Percentiles rank a stretch among this genome's conserved stretches.
Conservation (phyloP, 2,888 invertebrate genomes). For the Rutpela maculata region DNA sequence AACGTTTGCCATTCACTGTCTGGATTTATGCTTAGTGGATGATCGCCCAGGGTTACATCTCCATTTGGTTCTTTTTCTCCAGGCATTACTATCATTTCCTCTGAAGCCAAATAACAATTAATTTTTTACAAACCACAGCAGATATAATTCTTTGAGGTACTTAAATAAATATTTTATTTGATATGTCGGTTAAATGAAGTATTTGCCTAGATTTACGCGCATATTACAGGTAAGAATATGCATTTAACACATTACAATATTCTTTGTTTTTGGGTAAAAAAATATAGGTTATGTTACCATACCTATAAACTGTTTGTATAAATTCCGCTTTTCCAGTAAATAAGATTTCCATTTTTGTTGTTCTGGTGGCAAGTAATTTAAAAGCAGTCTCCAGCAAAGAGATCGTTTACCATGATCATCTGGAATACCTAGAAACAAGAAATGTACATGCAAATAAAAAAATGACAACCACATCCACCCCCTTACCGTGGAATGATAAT, state of each 20-base stretch:
- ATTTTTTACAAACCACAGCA: slow-evolving; percentile 17
- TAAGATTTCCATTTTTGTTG: slow-evolving; percentile 82
- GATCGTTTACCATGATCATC: slow-evolving; percentile 90
- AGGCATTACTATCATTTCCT: slow-evolving; percentile 92
- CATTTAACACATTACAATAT: no score
- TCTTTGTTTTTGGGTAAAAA: not conserved
- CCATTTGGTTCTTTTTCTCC: slow-evolving; percentile 79
- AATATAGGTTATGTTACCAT: slow-evolving; percentile 61
- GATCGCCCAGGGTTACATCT: slow-evolving; percentile 82
- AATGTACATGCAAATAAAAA: slow-evolving; percentile 16
- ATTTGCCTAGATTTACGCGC: no score
- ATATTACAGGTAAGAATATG: no score
- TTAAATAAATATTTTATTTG: not conserved
- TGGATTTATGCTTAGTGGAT: slow-evolving; percentile 96
- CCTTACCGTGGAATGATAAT: slow-evolving; percentile 87
- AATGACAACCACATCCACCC: slow-evolving; percentile 36
- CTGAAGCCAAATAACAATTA: slow-evolving; percentile 71
- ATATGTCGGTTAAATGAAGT: not conserved
- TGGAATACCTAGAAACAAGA: slow-evolving; percentile 83
- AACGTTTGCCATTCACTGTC: slow-evolving; percentile 97
- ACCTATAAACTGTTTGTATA: slow-evolving; percentile 90
- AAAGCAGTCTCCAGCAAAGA: slow-evolving; percentile 90
- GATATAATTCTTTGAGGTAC: not conserved
- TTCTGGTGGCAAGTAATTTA: slow-evolving; percentile 88
- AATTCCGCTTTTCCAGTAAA: slow-evolving; percentile 84